These are phyloP conservation scores for Oreochromis grahami DNA, from an alignment of 2,797 vertebrate genomes.

Conservation along the genomic window DNA sequence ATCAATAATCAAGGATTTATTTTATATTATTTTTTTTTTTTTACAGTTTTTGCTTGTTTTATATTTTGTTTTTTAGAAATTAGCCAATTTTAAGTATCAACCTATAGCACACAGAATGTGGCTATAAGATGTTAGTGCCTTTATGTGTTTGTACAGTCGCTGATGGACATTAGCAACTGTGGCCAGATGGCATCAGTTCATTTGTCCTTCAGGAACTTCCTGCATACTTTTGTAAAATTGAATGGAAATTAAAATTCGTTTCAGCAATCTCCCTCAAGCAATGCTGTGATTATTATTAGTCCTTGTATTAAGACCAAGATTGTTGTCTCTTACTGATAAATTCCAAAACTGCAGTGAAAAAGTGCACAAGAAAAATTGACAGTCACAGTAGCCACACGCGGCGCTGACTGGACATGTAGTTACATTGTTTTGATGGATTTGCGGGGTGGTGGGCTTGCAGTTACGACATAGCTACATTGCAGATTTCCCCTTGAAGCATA, in stretches of 20 bases:
- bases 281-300: not conserved
- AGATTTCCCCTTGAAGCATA: not conserved
- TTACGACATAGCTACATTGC: not conserved
- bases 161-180: not conserved
- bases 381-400: not conserved
- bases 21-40: not conserved
- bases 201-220: not conserved
- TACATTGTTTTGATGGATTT: not conserved
- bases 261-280: not conserved
- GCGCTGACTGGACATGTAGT: not conserved
- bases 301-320: not conserved
- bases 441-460: not conserved
- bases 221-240: not conserved
- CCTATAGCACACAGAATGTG: not conserved
- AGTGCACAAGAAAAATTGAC: not conserved
- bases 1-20: not conserved
- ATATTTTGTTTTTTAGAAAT: not conserved
- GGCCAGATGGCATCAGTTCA: not conserved
- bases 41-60: not conserved
- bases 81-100: not conserved
- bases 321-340: not conserved
- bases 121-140: not conserved
- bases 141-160: not conserved
- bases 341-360: not conserved
- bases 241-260: not conserved